These are phyloP conservation scores for Chesias legatella DNA, from an alignment of 2,888 invertebrate species.

Conservation along the genomic window DNA sequence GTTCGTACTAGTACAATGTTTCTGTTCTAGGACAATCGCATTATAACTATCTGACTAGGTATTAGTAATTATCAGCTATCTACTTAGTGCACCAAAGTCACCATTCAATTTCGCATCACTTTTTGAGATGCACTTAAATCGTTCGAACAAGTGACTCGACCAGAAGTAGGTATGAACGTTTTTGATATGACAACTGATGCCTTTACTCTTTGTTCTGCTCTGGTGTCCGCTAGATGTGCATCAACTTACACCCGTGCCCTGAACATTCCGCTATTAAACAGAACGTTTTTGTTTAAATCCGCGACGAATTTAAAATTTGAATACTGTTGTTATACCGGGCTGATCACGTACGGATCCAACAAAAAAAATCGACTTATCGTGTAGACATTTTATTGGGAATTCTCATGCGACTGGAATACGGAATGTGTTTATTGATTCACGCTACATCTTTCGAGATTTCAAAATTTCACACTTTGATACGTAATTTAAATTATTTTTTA, in stretches of 20 bases:
- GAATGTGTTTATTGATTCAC: conserved; percentile 72
- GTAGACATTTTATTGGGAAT: conserved; percentile 45
- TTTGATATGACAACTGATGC: too few relatives aligned
- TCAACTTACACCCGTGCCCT: conserved; percentile 56
- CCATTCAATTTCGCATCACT: too few relatives aligned
- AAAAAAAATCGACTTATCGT: too few relatives aligned
- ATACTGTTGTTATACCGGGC: conserved; percentile 71
- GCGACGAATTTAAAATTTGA: conserved; percentile 75
- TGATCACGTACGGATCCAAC: conserved; percentile 60
- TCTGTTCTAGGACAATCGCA: too few relatives aligned
- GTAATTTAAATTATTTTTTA: conserved; percentile 35
- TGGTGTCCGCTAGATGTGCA: conserved; percentile 19
- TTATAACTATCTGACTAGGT: too few relatives aligned
- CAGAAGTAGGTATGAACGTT: too few relatives aligned
- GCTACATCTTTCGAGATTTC: conserved; percentile 49
- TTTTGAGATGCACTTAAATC: too few relatives aligned
- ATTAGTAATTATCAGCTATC: too few relatives aligned
- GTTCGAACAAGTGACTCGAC: too few relatives aligned
- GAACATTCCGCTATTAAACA: conserved; percentile 71
- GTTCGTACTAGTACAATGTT: too few relatives aligned
- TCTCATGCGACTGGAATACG: conserved; percentile 71
- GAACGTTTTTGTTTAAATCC: conserved; percentile 79
- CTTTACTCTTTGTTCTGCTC: not conserved
- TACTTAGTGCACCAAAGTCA: too few relatives aligned
- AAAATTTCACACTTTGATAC: conserved; percentile 58